Evolutionary conservation across 1,140 invertebrate species (phyloP), one percentile per base, ranked within the genome.

Genomic region (Atopsyche davidsoni): DNA sequence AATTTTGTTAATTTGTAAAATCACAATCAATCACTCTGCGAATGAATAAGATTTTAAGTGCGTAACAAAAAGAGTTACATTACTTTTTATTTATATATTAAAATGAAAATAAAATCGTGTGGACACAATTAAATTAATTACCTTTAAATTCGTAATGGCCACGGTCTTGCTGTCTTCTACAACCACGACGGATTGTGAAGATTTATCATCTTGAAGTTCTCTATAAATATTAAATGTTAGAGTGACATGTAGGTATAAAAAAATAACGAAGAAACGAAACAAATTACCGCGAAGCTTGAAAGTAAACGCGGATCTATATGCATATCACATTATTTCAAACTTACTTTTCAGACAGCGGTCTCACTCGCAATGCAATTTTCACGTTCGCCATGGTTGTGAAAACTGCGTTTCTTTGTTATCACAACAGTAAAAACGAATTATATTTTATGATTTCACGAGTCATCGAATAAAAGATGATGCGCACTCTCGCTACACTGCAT

Each of bases 81-180:
- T 50, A 32, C 49, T 21, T 18, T 38, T 44, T 40, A 28, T 25
- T 16, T 36, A 45, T 53, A 22, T 36, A 45, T 34, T 50, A 48
- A 55, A 35, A 41, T 18, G 16, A 17, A 63, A 64, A 51, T 50
- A 21, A 41, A 41, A 50, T 23, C 47, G 18, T 40, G 39, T n/a
- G n/a, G n/a, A n/a, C n/a, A n/a, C n/a, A n/a, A 45, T 57, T 14
- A 35, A 39, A 41, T 54, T 17, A 53, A 42, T 69, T 70, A 77
- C 76, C 67, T 77, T 78, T 11, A 74, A 62, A 59, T 78, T 78
- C 13, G 75, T 78, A 21, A 77, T 70, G 13, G 74, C 66, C 10
- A 78, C 62, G 16, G 69, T 70, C 23, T 68, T 65, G 13, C 64
- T 59, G 53, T 73, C 69, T 41, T 73, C 55, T 7, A 77, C 64